Evolutionary conservation across 2,797 vertebrate species (phyloP).

Genomic region (Artibeus jamaicensis): DNA sequence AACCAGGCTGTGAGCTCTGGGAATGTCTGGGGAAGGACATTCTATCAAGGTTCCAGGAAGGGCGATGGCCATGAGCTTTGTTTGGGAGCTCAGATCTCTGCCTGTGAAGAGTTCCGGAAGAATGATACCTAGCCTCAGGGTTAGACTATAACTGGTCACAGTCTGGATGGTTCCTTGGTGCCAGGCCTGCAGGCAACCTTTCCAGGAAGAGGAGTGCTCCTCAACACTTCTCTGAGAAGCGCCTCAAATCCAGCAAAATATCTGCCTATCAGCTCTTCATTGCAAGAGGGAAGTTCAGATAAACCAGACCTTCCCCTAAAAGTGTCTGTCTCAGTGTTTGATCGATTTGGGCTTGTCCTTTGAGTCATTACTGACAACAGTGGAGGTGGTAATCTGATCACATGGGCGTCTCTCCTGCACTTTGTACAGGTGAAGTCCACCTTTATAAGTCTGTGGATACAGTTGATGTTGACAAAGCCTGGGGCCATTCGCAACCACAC

Average conservation of each 20-base stretch:
- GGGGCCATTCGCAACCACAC: background rate
- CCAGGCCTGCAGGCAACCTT: background rate
- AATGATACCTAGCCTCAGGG: background rate
- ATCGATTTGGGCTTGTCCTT: background rate
- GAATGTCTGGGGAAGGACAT: background rate
- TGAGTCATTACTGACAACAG: background rate
- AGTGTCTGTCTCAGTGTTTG: background rate
- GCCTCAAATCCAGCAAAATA: background rate
- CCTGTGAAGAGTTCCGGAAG: background rate
- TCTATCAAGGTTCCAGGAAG: background rate
- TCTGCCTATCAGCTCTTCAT: background rate
- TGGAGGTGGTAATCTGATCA: background rate
- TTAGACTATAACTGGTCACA: background rate
- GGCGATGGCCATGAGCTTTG: background rate
- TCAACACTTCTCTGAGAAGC: background rate
- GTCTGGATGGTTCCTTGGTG: background rate
- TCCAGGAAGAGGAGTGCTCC: background rate
- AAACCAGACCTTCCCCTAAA: background rate
- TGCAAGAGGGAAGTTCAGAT: background rate
- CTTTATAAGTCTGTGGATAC: constrained; percentile 17
- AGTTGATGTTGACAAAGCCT: constrained; percentile 52
- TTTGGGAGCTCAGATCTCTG: background rate
- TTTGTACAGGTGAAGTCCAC: background rate
- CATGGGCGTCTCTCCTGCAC: constrained; percentile 1
- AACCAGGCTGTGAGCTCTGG: background rate